Base-by-base conservation (phyloP, 2,888 invertebrate genomes). In the Resseliella maxima region DNA sequence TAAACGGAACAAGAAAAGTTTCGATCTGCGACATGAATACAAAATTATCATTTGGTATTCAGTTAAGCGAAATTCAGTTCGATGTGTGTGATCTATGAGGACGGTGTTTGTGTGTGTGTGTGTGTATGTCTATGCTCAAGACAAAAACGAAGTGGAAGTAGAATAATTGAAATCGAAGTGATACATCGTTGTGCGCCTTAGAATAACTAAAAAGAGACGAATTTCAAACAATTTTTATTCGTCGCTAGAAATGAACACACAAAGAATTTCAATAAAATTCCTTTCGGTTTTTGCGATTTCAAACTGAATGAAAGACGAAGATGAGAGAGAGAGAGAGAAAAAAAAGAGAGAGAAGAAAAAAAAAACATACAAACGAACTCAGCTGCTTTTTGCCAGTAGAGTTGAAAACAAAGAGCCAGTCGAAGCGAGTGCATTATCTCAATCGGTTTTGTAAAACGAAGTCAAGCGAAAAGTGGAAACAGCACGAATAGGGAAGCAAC, bases 201-300 rank as follows among this genome's bases (percentile, higher is more conserved):
- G 72, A 31, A 72, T 31, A 31, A 15, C 72, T 72, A 27, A n/a
- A 24, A 59, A 35, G 72, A 72, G 72, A 72, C 31, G 72, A 15
- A 72, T 72, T 72, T 72, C 31, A 72, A 72, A 31, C 72, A 27
- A 72, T 72, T 72, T 59, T 72, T 72, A 72, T 72, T 72, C 18
- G 72, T 72, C 31, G 31, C 21, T 59, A 41, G 27, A 18, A 27
- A 5, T 12, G 72, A 15, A 72, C 31, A 72, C 35, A 72, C 0
- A 72, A 72, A 72, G 72, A 72, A 72, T 72, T 72, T 72, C 72
- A 72, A 72, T 72, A 72, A 72, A 50, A 59, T 59, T 59, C 59
- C 59, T 27, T 72, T 18, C 31, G 21, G 35, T 2, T 59, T 59
- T 59, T 24, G 24, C 2, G n/a, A 2, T 59, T 59, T 3, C 72